Conservation (phyloP, 2,797 vertebrate genomes). For the Rhinophrynus dorsalis region DNA sequence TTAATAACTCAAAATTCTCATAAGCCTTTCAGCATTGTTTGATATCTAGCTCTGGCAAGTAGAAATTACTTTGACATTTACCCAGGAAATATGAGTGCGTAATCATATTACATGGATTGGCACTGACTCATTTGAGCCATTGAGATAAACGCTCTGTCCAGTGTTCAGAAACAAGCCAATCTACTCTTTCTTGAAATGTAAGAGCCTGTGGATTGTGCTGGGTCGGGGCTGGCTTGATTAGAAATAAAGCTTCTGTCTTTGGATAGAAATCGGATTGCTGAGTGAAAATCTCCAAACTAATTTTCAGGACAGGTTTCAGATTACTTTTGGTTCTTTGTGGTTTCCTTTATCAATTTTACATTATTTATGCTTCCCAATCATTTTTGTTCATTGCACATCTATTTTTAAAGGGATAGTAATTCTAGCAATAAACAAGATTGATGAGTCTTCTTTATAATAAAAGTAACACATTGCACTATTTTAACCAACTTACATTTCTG, state of each 20-base stretch:
- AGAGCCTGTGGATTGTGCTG: background rate
- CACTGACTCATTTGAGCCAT: conserved; percentile 22
- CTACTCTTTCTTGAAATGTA: background rate
- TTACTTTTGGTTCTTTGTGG: too few relatives aligned
- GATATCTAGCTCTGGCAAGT: background rate
- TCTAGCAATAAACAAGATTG: too few relatives aligned
- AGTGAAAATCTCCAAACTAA: too few relatives aligned
- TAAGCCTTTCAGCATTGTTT: conserved; percentile 16
- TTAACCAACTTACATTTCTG: too few relatives aligned
- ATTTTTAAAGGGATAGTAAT: too few relatives aligned
- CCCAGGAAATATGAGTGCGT: conserved; percentile 32
- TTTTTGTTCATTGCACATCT: too few relatives aligned
- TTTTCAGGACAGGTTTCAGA: too few relatives aligned
- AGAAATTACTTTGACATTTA: conserved; percentile 45
- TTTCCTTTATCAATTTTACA: too few relatives aligned
- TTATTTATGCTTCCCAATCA: too few relatives aligned
- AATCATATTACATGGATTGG: conserved; percentile 23
- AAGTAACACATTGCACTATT: too few relatives aligned
- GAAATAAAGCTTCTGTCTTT: background rate
- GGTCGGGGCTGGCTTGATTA: background rate
- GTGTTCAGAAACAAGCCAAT: conserved; percentile 4
- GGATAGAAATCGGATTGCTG: background rate
- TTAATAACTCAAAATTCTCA: conserved; percentile 29
- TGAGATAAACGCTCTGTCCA: conserved; percentile 19
- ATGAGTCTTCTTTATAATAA: too few relatives aligned